These are phyloP conservation scores for Macrobrachium nipponense DNA, from an alignment of 1,140 invertebrate species.

Conservation along the genomic window DNA sequence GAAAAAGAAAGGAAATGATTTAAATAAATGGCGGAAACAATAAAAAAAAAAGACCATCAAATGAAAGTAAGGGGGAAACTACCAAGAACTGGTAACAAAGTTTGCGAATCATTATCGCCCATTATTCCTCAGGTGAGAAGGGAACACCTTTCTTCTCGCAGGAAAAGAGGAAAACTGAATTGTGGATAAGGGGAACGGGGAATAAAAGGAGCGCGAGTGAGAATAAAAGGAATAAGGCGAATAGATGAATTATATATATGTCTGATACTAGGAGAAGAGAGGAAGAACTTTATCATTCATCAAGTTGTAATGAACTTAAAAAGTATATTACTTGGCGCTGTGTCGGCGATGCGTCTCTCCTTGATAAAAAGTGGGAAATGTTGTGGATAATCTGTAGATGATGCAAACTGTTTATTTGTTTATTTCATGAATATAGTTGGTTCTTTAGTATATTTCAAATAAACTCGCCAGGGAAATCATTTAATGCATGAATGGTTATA, in stretches of 20 bases:
- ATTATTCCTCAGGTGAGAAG: conserved; percentile 45
- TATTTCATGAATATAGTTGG: too few relatives aligned
- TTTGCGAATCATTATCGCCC: conserved; percentile 28
- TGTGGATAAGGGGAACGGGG: conserved; percentile 3
- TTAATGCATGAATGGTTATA: too few relatives aligned
- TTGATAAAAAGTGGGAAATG: too few relatives aligned
- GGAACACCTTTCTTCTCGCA: conserved; percentile 3
- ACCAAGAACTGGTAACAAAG: conserved; percentile 15
- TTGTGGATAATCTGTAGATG: too few relatives aligned
- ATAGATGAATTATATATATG: not conserved
- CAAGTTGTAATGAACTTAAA: too few relatives aligned
- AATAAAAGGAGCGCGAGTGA: not conserved
- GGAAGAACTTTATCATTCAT: not conserved
- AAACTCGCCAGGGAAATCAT: too few relatives aligned
- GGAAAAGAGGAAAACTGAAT: conserved; percentile 12
- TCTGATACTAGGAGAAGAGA: not conserved
- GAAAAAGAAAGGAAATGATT: not conserved
- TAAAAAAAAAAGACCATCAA: not conserved
- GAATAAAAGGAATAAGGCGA: not conserved
- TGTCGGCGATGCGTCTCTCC: too few relatives aligned
- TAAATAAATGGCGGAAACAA: not conserved
- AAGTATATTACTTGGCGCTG: too few relatives aligned
- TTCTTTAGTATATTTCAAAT: too few relatives aligned
- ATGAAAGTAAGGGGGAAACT: not conserved
- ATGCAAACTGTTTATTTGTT: too few relatives aligned